These are phyloP conservation scores for Aplysia californica DNA, from an alignment of 1,140 invertebrate genomes.

Conservation along the genomic window DNA sequence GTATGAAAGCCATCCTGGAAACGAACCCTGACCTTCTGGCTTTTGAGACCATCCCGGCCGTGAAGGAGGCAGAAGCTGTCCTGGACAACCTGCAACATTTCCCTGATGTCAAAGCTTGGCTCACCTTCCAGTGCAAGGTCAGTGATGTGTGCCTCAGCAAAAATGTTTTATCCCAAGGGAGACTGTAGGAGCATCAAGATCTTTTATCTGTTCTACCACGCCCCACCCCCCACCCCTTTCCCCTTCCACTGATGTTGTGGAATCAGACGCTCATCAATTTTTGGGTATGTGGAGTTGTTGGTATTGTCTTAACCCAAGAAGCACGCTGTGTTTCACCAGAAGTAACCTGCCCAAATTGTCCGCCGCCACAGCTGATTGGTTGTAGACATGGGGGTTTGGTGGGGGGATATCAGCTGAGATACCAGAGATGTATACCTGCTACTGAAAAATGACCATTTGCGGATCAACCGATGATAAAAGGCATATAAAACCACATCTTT, in stretches of 20 bases:
- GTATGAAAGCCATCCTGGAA: conserved; percentile 80
- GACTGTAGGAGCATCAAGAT: not conserved
- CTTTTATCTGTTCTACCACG: not conserved
- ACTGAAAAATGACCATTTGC: no score
- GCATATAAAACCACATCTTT: no score
- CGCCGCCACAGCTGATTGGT: no score
- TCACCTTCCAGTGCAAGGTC: conserved; percentile 87
- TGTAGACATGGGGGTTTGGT: no score
- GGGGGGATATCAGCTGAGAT: no score
- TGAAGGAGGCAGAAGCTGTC: conserved; percentile 83
- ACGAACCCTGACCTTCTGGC: conserved; percentile 85
- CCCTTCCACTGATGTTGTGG: not conserved
- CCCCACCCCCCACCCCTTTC: not conserved
- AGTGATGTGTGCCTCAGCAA: conserved; percentile 1
- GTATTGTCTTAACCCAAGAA: no score
- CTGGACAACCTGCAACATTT: conserved; percentile 81
- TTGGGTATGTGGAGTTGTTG: not conserved
- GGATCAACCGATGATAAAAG: no score
- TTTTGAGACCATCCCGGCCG: conserved; percentile 89
- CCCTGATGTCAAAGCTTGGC: conserved; percentile 80
- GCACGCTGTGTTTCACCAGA: not conserved
- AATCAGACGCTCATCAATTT: not conserved
- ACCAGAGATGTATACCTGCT: no score
- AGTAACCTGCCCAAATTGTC: no score
- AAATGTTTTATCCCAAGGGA: not conserved